Base-by-base conservation (phyloP, 2,113 vertebrate species). In the Scortum barcoo region DNA sequence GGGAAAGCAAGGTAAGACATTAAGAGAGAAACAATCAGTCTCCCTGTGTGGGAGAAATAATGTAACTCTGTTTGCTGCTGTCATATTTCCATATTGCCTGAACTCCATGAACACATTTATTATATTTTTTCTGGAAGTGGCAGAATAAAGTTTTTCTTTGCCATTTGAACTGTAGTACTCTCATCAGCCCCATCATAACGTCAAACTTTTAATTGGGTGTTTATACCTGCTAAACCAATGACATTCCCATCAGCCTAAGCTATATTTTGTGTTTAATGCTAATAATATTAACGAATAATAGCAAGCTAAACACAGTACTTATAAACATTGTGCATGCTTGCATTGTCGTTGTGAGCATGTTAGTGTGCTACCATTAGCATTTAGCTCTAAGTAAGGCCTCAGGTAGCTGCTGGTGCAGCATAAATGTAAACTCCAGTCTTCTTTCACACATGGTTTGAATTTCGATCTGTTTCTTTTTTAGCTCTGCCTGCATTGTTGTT, bases 11-110 rank as follows among this genome's bases (percentile, higher is more conserved):
- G 24, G 73, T 58, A 51, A 60, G 40, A 69, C 46, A 73, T 60
- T n/a, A 60, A 60, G 36, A n/a, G 53, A 56, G 20, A 60, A 54
- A 44, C 44, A 78, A 79, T 79, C 82, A 69, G 70, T 44, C n/a
- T 63, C 46, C 13, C 71, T 38, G 48, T 69, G 12, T 42, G 67
- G 54, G 54, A 68, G 12, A 78, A 63, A 62, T 72, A 72, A 53
- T 54, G 53, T 30, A 24, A 38, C 62, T 56, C 51, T 13, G n/a
- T 72, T 72, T 77, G 67, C 57, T 56, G n/a, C 14, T 28, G n/a
- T 57, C 19, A 56, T 65, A 48, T 83, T 50, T 76, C 16, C 62
- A 53, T 50, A 30, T 33, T 51, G n/a, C 4, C 40, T 24, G 20
- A 60, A 51, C 12, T 69, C 30, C 5, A 53, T 69, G 28, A 20